Evolutionary conservation across 2,113 vertebrate genomes (phyloP).

Genomic region (Trachemys scripta): DNA sequence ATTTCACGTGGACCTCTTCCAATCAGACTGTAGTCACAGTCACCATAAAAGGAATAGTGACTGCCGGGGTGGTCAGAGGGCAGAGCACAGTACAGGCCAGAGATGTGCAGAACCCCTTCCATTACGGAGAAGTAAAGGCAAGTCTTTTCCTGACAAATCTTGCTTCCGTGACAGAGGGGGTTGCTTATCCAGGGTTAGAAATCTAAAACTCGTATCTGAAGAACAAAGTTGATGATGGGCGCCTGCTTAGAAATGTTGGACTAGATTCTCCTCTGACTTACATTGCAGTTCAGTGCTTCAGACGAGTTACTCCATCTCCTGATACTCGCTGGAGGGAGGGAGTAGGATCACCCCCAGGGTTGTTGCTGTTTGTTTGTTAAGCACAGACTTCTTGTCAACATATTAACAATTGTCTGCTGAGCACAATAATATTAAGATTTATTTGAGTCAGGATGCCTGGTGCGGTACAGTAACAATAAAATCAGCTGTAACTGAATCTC

Average conservation of each 20-base stretch:
- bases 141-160: not conserved
- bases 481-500: not conserved
- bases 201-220: not conserved
- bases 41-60: slow-evolving; percentile 77
- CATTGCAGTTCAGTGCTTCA: not conserved
- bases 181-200: not conserved
- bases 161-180: not conserved
- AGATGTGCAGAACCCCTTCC: slow-evolving; percentile 76
- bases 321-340: not conserved
- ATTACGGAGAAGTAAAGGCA: slow-evolving; percentile 69
- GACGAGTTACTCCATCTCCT: not conserved
- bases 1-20: slow-evolving; percentile 78
- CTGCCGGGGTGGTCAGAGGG: slow-evolving; percentile 56
- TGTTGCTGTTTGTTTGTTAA: not conserved
- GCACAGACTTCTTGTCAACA: too few relatives aligned
- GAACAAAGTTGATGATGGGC: not conserved
- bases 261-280: not conserved
- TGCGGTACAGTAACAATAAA: not conserved
- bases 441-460: not conserved
- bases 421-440: not conserved
- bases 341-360: not conserved
- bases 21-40: slow-evolving; percentile 80
- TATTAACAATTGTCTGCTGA: not conserved
- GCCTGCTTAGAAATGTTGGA: not conserved
- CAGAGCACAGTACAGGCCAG: slow-evolving; percentile 63